Base-by-base conservation (phyloP, 2,888 invertebrate species). In the Melipona beecheii region DNA sequence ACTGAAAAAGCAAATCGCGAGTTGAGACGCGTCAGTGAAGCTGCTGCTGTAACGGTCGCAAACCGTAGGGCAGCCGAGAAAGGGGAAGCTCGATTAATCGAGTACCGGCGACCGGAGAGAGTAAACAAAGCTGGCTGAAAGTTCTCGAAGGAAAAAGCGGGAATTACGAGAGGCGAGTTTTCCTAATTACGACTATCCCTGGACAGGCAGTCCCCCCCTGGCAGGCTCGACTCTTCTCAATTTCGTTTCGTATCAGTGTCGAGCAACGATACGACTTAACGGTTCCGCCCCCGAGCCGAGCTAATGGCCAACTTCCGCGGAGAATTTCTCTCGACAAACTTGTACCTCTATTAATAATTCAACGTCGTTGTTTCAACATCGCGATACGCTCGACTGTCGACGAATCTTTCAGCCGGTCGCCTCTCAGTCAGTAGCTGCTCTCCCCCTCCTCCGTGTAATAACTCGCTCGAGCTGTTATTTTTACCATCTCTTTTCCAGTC, bases 321-420 rank as follows among this genome's bases (percentile, higher is more conserved):
- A 56, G 56, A 70, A 56, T 56, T 70, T 58, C 64, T 50, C 36
- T n/a, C 21, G 13, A 52, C 65, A 43, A 76, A 62, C 68, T 76
- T 77, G 21, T 36, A 21, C 50, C 36, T 27, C 56, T n/a, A 70
- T 66, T 80, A 78, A 78, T 80, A 78, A 78, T 78, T 71, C 69
- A 69, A 52, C 50, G 31, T 71, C 70, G 24, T 71, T 78, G 70
- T 78, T 71, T 58, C 78, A 43, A 43, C 9, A 9, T 56, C 54
- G 54, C 58, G 72, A 56, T 19, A 65, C 21, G 31, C 36, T 4
- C 3, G 24, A 60, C 60, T 1, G 36, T 21, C n/a, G 52, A 27
- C 58, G 70, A 78, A 49, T 9, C 49, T 60, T 43, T n/a, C 13
- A 50, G 1, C 36, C 50, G 43, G 66, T 50, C 27, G 36, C 24